A percentile compares a stretch with the other conserved stretches of the same genome.
These are phyloP conservation scores for Parelbella ahira DNA, from an alignment of 2,888 invertebrate genomes.

Conservation along the genomic window DNA sequence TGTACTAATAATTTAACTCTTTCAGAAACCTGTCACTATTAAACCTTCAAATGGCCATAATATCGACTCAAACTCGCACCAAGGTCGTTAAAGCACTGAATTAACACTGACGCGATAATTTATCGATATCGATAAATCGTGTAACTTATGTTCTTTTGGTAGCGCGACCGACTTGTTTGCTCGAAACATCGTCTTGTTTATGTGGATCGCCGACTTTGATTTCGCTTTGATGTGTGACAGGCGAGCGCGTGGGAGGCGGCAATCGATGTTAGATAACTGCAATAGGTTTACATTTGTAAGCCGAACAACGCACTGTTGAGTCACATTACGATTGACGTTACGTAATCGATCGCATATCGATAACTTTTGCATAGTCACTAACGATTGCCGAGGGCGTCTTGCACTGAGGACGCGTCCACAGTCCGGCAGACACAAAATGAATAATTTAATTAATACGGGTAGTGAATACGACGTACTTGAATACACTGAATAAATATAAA, in stretches of 20 bases:
- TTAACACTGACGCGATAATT: constrained; percentile 10
- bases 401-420: constrained; percentile 1
- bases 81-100: constrained; percentile 17
- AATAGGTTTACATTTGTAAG: constrained; percentile 61
- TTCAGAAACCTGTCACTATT: not conserved
- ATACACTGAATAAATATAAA: no score
- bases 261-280: constrained; percentile 73
- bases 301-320: constrained; percentile 57
- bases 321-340: constrained; percentile 42
- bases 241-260: constrained; percentile 59
- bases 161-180: constrained; percentile 10
- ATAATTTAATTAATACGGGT: no score
- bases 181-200: constrained; percentile 28
- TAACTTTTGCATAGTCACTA: constrained; percentile 23
- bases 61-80: constrained; percentile 2
- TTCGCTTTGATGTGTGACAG: constrained; percentile 49
- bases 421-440: no score
- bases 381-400: constrained; percentile 6
- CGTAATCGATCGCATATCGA: constrained; percentile 33
- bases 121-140: constrained; percentile 22
- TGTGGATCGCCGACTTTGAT: constrained; percentile 28
- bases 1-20: not conserved
- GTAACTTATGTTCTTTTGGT: constrained; percentile 13
- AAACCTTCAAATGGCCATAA: constrained; percentile 8
- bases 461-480: no score